phyloP scores from a whole-genome alignment of 2,797 vertebrate species.

The Crax fasciolata region DNA sequence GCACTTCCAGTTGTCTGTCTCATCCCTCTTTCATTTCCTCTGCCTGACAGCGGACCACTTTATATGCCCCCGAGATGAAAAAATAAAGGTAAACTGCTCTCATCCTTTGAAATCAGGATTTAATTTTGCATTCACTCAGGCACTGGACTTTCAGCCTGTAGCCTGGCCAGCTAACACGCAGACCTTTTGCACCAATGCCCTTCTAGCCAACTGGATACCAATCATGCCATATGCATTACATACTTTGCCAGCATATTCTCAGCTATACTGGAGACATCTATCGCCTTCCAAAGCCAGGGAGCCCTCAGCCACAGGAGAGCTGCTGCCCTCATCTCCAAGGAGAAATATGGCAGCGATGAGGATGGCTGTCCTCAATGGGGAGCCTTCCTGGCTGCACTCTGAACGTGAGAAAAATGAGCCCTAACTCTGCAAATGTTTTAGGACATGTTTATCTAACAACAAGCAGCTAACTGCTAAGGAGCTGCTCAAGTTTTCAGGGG shows the following conservation, averaged over 20 bases:
- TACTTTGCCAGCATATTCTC: neutral
- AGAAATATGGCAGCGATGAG: fast-evolving
- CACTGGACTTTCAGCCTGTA: neutral
- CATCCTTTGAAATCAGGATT: slow-evolving; percentile 14
- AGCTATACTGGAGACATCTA: neutral
- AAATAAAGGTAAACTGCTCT: slow-evolving; percentile 18
- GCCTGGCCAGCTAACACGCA: neutral
- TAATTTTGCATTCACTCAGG: neutral
- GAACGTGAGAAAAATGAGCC: neutral
- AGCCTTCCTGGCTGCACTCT: neutral
- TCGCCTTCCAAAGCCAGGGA: neutral
- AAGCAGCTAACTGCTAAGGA: neutral
- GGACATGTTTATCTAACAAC: neutral
- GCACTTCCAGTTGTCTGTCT: slow-evolving; percentile 63
- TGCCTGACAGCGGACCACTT: slow-evolving; percentile 59
- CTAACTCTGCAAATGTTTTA: neutral
- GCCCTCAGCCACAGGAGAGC: neutral
- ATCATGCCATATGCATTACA: neutral
- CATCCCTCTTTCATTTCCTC: slow-evolving; percentile 81
- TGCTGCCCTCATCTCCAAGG: fast-evolving
- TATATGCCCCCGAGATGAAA: slow-evolving; percentile 58
- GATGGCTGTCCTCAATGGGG: fast-evolving
- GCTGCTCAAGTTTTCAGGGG: neutral
- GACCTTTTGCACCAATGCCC: neutral
- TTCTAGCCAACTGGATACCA: neutral